phyloP scores from a whole-genome alignment of 2,888 invertebrate genomes.

The Diogma glabrata region DNA sequence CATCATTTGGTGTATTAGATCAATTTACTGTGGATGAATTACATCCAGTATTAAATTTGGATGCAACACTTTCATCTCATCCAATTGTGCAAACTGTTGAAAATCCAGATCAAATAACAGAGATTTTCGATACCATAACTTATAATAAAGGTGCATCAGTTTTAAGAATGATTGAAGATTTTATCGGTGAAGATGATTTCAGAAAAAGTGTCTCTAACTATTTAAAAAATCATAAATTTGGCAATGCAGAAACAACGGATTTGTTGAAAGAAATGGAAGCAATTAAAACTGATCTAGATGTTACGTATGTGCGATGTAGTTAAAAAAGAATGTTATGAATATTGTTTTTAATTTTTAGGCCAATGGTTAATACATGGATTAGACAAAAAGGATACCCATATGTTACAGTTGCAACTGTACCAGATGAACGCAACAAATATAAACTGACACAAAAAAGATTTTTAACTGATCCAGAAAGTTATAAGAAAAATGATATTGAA shows the following conservation, averaged over 20 bases:
- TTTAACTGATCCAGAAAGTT: conserved; percentile 54
- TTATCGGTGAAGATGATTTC: conserved; percentile 59
- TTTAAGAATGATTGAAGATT: conserved; percentile 77
- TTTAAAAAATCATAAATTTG: conserved; percentile 52
- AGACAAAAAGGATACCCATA: conserved; percentile 81
- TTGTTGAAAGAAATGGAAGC: conserved; percentile 47
- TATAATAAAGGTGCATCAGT: conserved; percentile 88
- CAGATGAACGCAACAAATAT: conserved; percentile 35
- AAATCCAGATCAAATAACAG: conserved; percentile 81
- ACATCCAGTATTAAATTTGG: conserved; percentile 59
- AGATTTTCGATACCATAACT: conserved; percentile 82
- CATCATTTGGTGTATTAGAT: conserved; percentile 74
- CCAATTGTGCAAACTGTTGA: conserved; percentile 77
- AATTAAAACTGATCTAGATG: conserved; percentile 40
- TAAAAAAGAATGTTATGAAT: conserved; percentile 1
- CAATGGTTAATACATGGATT: conserved; percentile 82
- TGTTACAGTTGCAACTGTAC: conserved; percentile 44
- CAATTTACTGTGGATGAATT: conserved; percentile 62
- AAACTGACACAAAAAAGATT: conserved; percentile 64
- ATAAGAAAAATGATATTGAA: conserved; percentile 37
- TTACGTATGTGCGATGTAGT: conserved; percentile 31
- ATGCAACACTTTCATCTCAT: conserved; percentile 74
- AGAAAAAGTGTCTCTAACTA: conserved; percentile 61
- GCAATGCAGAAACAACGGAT: conserved; percentile 71
- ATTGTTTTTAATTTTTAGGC: conserved; percentile 28